Evolutionary conservation across 2,797 vertebrate genomes (phyloP).

Genomic region (Bovichtus variegatus): DNA sequence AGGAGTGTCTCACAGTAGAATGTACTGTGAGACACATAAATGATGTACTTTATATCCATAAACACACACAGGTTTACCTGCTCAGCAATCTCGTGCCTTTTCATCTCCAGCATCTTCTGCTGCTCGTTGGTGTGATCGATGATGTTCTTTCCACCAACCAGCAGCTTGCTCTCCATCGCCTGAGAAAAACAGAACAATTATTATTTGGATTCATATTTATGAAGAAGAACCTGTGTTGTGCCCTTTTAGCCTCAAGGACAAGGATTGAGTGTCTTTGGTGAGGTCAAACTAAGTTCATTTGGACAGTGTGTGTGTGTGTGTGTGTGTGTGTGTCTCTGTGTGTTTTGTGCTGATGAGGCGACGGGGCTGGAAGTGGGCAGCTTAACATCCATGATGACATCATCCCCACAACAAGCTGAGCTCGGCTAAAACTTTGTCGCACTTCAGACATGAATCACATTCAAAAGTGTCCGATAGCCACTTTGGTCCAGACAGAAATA

Average conservation of each 20-base stretch:
- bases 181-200: conserved; percentile 52
- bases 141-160: conserved; percentile 95
- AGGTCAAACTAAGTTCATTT: conserved; percentile 43
- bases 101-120: conserved; percentile 95
- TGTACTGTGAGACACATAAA: too few species aligned
- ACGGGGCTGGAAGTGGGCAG: conserved; percentile 46
- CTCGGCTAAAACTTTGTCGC: conserved; percentile 21
- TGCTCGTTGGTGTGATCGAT: conserved; percentile 97
- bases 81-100: conserved; percentile 93
- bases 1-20: background rate
- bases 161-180: conserved; percentile 97
- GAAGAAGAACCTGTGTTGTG: background rate
- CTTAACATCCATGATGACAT: conserved; percentile 39
- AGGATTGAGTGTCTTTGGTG: background rate
- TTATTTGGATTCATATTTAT: background rate
- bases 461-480: background rate
- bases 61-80: conserved; percentile 85
- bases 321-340: conserved; percentile 16
- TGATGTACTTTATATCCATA: background rate
- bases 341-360: conserved; percentile 65
- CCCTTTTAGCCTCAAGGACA: background rate
- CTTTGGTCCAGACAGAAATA: background rate
- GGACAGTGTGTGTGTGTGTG: background rate
- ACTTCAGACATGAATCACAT: conserved; percentile 7
- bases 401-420: conserved; percentile 52